A percentile compares a stretch with the other conserved stretches of the same genome.
These are phyloP conservation scores for Peromyscus maniculatus DNA, from an alignment of 2,113 vertebrate genomes.

Conservation along the genomic window DNA sequence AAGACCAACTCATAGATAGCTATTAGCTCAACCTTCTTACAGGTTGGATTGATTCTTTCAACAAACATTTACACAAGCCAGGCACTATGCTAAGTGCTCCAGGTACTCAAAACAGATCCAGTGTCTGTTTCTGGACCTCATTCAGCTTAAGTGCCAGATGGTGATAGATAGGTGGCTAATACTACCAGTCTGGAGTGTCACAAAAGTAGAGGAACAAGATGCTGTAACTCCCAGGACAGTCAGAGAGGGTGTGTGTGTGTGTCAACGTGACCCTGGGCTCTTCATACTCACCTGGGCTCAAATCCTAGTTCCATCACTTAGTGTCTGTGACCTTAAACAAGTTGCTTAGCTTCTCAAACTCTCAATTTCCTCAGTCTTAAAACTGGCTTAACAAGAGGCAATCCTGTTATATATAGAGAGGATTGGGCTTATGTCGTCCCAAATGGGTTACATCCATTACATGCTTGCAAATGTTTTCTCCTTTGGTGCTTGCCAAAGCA, in stretches of 20 bases:
- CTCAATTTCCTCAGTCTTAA: background rate
- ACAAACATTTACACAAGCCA: background rate
- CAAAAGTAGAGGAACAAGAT: background rate
- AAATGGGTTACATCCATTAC: background rate
- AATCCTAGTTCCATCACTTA: background rate
- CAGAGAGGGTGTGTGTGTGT: background rate
- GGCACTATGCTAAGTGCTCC: background rate
- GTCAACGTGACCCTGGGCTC: background rate
- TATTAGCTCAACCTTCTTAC: background rate
- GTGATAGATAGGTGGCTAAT: background rate
- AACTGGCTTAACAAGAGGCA: background rate
- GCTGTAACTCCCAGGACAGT: background rate
- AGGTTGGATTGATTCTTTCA: slow-evolving; percentile 10
- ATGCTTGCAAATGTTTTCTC: background rate
- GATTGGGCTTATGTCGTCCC: background rate
- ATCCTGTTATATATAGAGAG: background rate
- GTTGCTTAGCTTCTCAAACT: background rate
- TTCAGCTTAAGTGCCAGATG: background rate
- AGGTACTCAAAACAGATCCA: slow-evolving; percentile 7
- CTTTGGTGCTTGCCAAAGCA: slow-evolving; percentile 12
- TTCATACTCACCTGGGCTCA: background rate
- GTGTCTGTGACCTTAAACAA: slow-evolving; percentile 18
- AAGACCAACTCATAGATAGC: background rate
- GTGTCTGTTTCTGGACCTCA: background rate
- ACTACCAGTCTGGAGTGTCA: background rate